These are phyloP conservation scores for Aulostomus chinensis DNA, from an alignment of 2,797 vertebrate genomes.

Conservation along the genomic window DNA sequence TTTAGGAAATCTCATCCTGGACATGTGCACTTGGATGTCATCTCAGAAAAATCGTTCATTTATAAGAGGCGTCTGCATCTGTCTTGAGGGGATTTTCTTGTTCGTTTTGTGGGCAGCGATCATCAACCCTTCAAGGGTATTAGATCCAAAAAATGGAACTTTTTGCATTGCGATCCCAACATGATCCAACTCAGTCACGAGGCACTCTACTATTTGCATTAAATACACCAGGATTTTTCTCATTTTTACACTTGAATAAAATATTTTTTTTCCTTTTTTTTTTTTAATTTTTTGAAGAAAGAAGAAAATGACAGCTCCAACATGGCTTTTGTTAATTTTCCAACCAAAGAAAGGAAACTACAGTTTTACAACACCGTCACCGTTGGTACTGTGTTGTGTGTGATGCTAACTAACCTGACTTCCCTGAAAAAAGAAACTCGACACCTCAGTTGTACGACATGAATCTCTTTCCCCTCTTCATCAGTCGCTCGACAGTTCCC, in stretches of 20 bases:
- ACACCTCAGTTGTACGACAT: not conserved
- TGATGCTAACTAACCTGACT: constrained; percentile 11
- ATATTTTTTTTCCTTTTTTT: not conserved
- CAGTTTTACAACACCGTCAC: constrained; percentile 4
- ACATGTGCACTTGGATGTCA: constrained; percentile 21
- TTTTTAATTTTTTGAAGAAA: constrained; percentile 11
- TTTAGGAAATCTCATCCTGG: constrained; percentile 65
- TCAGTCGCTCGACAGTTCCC: constrained; percentile 18
- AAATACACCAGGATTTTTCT: constrained; percentile 30
- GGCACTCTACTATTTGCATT: constrained; percentile 58
- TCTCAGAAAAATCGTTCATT: constrained; percentile 38
- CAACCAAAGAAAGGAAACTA: constrained; percentile 20
- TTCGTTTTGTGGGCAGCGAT: constrained; percentile 28
- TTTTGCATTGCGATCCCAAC: constrained; percentile 32
- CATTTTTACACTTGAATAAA: constrained; percentile 19
- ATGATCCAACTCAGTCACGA: constrained; percentile 44
- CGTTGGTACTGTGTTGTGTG: constrained; percentile 9
- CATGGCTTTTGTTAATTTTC: constrained; percentile 45
- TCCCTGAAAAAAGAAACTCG: constrained; percentile 22
- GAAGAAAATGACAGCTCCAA: constrained; percentile 9
- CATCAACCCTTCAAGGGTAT: constrained; percentile 8
- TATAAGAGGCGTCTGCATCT: constrained; percentile 39
- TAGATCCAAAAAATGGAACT: constrained; percentile 30
- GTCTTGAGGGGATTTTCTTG: constrained; percentile 24
- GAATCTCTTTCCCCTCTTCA: constrained; percentile 16